Evolutionary conservation across 2,888 invertebrate species (phyloP), one percentile per base, ranked within the genome.

Genomic region (Daptonema setosum): DNA sequence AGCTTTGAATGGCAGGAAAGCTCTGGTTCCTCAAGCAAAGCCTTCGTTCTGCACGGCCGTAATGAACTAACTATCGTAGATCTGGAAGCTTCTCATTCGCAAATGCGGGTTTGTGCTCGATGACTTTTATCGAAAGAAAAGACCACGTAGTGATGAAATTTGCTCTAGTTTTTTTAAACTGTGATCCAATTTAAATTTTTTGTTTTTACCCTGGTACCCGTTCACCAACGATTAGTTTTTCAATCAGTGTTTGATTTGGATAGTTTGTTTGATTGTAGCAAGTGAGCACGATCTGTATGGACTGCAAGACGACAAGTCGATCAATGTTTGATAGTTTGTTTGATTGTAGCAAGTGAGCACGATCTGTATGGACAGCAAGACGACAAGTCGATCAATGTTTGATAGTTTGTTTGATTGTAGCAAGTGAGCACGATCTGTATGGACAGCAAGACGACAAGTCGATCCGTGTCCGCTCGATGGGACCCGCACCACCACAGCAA

Each of bases 401-500:
- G 88, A 87, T 11, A 83, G 86, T 72, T 95, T 93, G 91, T 35
- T 35, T 35, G 35, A 8, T 8, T 35, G 8, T 17, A 35, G 35
- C 35, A 35, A 35, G 8, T 11, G n/a, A n/a, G n/a, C 17, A 45
- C 45, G 11, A n/a, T 17, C 22, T 45, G 45, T 20, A 28, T 52
- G n/a, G 79, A 80, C 63, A 78, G 80, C 1, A 81, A 83, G 72
- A 81, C 82, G 61, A 79, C 83, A 62, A 81, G 82, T 35, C 83
- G 83, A 68, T 82, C 85, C 67, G 83, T 82, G 0, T 80, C 79
- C 54, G 88, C 87, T 11, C 83, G 86, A 72, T 95, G 93, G 91
- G 88, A 88, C 71, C 90, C 91, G 14, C 90, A 93, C 68, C 87
- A 87, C 70, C 83, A 83, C 63, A 82, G 82, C 63, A 79, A 80